Base-by-base conservation (phyloP, 2,888 invertebrate genomes). In the Polymixis lichenea region DNA sequence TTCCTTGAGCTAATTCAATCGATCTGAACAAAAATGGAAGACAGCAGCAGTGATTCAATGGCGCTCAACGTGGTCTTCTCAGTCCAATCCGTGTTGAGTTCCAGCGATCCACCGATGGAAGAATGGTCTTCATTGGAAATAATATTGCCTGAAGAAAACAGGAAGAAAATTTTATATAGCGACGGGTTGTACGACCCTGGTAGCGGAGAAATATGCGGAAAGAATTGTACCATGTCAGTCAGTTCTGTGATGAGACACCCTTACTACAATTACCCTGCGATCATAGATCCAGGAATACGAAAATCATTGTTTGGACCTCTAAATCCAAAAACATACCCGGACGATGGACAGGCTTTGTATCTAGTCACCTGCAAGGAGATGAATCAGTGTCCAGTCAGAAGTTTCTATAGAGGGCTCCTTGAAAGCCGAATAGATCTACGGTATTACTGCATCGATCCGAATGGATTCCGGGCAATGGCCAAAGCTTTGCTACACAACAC, bases 271-370 rank as follows among this genome's bases (percentile, higher is more conserved):
- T 96, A 95, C 72, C 95, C 95, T 2, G 89, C 92, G 7, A 90
- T 95, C 9, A 1, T n/a, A 19, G 95, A 96, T 78, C 96, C 96
- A 56, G 95, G 95, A 1, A 93, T 96, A 49, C 68, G 86, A 25
- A 77, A 88, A 5, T 95, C 95, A 2, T 86, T 96, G 46, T 70
- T 93, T 0, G 76, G 87, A 38, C 90, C 93, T 15, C 88, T 89
- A 84, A 76, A 2, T 90, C 0, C 75, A n/a, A n/a, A 28, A 9
- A 72, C 84, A 32, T 95, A 94, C 77, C 70, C 94, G 19, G 90
- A 90, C 51, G 95, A 96, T 72, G 96, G 95, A 0, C 95, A 95
- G 79, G 92, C 92, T 2, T 71, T 92, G 56, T 96, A 96, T 76
- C 70, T 95, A 72, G 91, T 87, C 25, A 15, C 91, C 2, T 96